Evolutionary conservation across 92 coral and sea anemone genomes (phyloP).

Genomic region (Pocillopora grandis): DNA sequence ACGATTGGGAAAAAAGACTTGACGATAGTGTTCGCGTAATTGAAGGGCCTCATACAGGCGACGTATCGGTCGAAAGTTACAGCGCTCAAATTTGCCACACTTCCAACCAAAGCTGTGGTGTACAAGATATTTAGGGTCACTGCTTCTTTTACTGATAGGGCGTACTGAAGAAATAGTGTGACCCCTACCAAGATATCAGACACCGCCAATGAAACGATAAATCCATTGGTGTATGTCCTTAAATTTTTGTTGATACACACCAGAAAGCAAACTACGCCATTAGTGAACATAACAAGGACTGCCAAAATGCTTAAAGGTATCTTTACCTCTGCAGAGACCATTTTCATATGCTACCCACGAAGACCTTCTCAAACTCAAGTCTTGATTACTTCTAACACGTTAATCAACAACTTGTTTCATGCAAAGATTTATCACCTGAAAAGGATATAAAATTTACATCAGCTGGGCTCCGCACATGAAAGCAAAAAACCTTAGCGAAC

Average conservation of each 20-base stretch:
- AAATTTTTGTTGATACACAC: constrained; percentile 54
- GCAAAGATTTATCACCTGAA: neutral
- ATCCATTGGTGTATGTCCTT: constrained; percentile 65
- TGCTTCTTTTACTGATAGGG: constrained; percentile 40
- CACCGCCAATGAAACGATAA: constrained; percentile 66
- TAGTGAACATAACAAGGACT: constrained; percentile 45
- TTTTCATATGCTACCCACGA: neutral
- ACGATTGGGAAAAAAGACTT: constrained; percentile 52
- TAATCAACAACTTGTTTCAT: too few relatives aligned
- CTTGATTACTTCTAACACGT: neutral
- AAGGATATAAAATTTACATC: neutral
- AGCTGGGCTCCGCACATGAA: neutral
- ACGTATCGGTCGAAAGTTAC: constrained; percentile 76
- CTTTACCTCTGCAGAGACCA: neutral
- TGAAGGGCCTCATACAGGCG: constrained; percentile 64
- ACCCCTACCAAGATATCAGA: constrained; percentile 68
- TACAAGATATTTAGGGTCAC: constrained; percentile 58
- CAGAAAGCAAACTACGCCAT: constrained; percentile 57
- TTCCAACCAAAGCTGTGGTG: constrained; percentile 60
- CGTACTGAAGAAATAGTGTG: constrained; percentile 65
- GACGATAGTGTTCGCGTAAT: constrained; percentile 46
- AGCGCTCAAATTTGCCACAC: constrained; percentile 68
- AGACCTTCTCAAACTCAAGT: neutral
- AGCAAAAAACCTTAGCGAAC: too few relatives aligned
- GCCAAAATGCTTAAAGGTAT: constrained; percentile 66